Percentiles rank a stretch among this genome's conserved stretches.
These are phyloP conservation scores for Calephelis virginiensis DNA, from an alignment of 1,140 invertebrate genomes.

Conservation along the genomic window DNA sequence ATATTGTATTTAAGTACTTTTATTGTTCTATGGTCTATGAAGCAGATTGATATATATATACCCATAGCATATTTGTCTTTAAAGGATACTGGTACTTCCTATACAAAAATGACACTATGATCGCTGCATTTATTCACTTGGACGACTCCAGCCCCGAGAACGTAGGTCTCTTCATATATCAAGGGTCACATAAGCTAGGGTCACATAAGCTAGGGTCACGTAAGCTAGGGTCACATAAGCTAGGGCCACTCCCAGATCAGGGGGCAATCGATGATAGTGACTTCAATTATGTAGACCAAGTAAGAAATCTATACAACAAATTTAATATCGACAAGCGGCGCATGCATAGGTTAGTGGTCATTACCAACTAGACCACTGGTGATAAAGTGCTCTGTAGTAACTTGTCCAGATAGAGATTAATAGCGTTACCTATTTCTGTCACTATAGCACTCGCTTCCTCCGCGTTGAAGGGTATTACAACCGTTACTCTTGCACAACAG, in stretches of 20 bases:
- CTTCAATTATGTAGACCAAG: conserved; percentile 80
- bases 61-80: not conserved
- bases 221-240: conserved; percentile 81
- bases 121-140: conserved; percentile 81
- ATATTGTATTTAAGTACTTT: too few relatives aligned
- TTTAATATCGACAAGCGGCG: too few relatives aligned
- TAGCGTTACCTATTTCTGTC: too few relatives aligned
- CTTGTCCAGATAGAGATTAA: too few relatives aligned
- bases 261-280: conserved; percentile 64
- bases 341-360: too few relatives aligned
- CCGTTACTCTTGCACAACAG: too few relatives aligned
- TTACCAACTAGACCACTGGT: too few relatives aligned
- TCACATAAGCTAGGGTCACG: conserved; percentile 81
- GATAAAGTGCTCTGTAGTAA: too few relatives aligned
- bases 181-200: conserved; percentile 81
- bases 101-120: conserved; percentile 80
- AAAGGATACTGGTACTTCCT: conserved; percentile 84
- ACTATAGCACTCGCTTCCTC: too few relatives aligned
- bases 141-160: conserved; percentile 81
- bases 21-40: too few relatives aligned
- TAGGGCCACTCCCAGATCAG: conserved; percentile 79
- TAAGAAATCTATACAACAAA: conserved; percentile 18
- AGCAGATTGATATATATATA: too few relatives aligned
- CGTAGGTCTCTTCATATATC: conserved; percentile 81
- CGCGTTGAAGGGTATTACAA: too few relatives aligned